Evolutionary conservation across 2,888 invertebrate genomes (phyloP), one percentile per base, ranked within the genome.

Genomic region (Nezara viridula): DNA sequence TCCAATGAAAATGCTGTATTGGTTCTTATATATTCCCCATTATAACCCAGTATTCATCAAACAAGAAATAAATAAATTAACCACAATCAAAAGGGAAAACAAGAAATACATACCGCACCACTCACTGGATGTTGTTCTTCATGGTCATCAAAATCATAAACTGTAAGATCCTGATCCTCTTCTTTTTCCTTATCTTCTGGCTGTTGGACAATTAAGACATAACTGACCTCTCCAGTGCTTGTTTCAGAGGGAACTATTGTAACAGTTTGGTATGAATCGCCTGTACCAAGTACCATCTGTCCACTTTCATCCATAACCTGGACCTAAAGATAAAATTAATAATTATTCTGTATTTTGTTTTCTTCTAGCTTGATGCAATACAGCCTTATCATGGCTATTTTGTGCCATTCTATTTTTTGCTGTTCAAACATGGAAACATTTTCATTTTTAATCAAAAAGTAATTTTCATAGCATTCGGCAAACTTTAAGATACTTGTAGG

Each of bases 131-230:
- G 94, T 49, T 93, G 94, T 89, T 95, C 95, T 91, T 96, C 95
- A 1, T 94, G 95, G 89, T 95, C 95, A 91, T 96, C 96, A 92
- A 97, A 96, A 92, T 95, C 96, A 92, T 96, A 96, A 7, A 96
- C 96, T 85, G 95, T 94, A 93, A 95, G 92, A 91, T 95, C 94
- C 0, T 94, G 93, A 32, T 92, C 92, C 52, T 92, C 93, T 73
- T 93, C 93, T 90, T 93, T 93, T 44, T 93, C 93, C 88, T 94
- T 94, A 5, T 95, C 94, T 89, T 94, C 95, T 10, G 95, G 95
- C 91, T 96, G 96, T 92, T 96, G 96, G 21, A 98, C 97, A 89
- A 98, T 97, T 24, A 98, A 94, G 0, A 98, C 97, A 92, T 98
- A 98, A 93, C 97, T 97, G 55, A 98, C 95, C 93, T 98, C 97